Percentiles rank a stretch among this genome's conserved stretches.
These are phyloP conservation scores for Lamellibrachia satsuma DNA, from an alignment of 2,888 invertebrate species.

Conservation along the genomic window DNA sequence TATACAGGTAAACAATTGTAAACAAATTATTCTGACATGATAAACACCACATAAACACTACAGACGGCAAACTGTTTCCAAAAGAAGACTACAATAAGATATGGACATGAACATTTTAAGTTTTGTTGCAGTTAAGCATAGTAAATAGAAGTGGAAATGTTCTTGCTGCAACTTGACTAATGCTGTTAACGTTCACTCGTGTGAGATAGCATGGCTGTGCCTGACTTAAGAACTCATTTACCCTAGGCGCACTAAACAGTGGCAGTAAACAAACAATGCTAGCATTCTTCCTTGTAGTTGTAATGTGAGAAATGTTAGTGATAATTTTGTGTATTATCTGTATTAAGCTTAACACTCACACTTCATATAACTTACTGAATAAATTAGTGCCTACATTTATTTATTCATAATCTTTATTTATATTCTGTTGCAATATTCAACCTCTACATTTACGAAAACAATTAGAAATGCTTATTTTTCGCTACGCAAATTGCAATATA, in stretches of 20 bases:
- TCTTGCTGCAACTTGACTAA: neutral
- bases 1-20: neutral
- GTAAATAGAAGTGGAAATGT: neutral
- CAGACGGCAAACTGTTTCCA: neutral
- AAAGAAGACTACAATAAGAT: neutral
- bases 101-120: neutral
- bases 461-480: too few relatives aligned
- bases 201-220: neutral
- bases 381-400: too few relatives aligned
- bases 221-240: too few relatives aligned
- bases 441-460: too few relatives aligned
- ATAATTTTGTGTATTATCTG: neutral
- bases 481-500: too few relatives aligned
- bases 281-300: neutral
- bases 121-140: neutral
- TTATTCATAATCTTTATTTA: too few relatives aligned
- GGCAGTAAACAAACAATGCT: neutral
- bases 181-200: neutral
- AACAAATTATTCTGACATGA: too few relatives aligned
- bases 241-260: neutral
- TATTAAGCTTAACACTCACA: neutral
- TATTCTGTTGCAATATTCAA: too few relatives aligned
- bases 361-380: neutral
- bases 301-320: neutral
- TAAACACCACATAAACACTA: too few relatives aligned